Evolutionary conservation across 53 echinoderm and acorn worm genomes (phyloP), one percentile per base, ranked within the genome.

Genomic region (Henricia sp.): DNA sequence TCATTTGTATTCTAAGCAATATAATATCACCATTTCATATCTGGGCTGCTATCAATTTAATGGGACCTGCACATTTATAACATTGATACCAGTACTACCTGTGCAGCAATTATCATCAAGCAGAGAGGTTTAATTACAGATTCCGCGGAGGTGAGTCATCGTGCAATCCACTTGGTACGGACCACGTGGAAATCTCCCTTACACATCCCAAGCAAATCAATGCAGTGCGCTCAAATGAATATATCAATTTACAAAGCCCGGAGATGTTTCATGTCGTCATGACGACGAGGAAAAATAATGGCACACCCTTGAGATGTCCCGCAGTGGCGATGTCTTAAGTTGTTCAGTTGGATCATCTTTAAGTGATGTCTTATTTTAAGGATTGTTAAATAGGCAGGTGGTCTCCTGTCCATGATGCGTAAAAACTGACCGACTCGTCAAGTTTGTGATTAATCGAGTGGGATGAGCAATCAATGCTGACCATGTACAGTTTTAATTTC

Each of bases 211-310:
- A 16, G 34, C 4, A 37, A 32, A n/a, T 67, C 67, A 8, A 38
- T 14, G 37, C 37, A 16, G n/a, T 37, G 37, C 67, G 39, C 67
- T 67, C 67, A 40, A 59, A 59, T 58, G 28, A 6, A 57, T 59
- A 42, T 27, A 58, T 23, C 20, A 41, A 20, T 32, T 38, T n/a
- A 37, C 19, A 21, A 8, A 9, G 32, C 72, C 35, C 32, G 53
- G 14, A 24, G 72, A n/a, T 51, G 72, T 52, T 72, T 33, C 34
- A 19, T 16, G 76, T 40, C 33, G 59, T 39, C 42, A 59, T 76
- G 76, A 41, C 76, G 59, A 76, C 76, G 14, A 6, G 57, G 59
- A 59, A 42, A 76, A 76, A 76, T 56, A 76, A 23, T 28, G 58
- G 56, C 59, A 76, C 76, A 76, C 76, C 76, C 76, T 57, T 28